phyloP scores from a whole-genome alignment of 2,113 vertebrate species.

The Sander lucioperca region DNA sequence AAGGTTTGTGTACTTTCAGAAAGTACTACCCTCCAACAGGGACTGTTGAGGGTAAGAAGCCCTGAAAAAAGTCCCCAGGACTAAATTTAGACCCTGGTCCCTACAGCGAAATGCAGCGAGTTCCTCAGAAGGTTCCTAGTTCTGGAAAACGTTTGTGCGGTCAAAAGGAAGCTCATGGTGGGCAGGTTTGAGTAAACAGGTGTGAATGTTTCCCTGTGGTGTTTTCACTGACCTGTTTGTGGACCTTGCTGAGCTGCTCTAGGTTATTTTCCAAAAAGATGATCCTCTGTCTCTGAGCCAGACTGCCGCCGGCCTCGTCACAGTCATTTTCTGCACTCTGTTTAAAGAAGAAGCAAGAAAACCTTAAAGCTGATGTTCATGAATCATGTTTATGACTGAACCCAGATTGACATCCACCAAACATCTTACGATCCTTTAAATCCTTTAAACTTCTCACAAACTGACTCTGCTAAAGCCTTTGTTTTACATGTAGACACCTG shows the following conservation, averaged over 20 bases:
- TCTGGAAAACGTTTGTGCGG: too few species aligned
- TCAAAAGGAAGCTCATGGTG: too few species aligned
- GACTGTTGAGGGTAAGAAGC: too few species aligned
- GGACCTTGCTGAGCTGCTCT: slow-evolving; percentile 82
- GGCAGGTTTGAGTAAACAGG: too few species aligned
- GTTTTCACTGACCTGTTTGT: slow-evolving; percentile 70
- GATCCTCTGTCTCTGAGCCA: slow-evolving; percentile 78
- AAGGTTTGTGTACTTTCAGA: too few species aligned
- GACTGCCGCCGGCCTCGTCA: slow-evolving; percentile 70
- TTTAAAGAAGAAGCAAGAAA: neutral
- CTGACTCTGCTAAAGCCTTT: too few species aligned
- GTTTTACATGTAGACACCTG: too few species aligned
- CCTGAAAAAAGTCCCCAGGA: too few species aligned
- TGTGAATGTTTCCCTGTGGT: neutral
- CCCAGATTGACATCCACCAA: neutral
- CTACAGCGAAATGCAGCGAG: too few species aligned
- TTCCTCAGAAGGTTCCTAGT: too few species aligned
- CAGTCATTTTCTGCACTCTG: slow-evolving; percentile 67
- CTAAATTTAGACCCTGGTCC: too few species aligned
- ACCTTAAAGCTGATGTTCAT: neutral
- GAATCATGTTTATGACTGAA: neutral
- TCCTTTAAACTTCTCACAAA: neutral
- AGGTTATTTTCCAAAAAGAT: slow-evolving; percentile 78
- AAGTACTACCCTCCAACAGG: too few species aligned
- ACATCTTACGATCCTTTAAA: neutral